phyloP scores from a whole-genome alignment of 2,888 invertebrate genomes.

The Limnephilus marmoratus region DNA sequence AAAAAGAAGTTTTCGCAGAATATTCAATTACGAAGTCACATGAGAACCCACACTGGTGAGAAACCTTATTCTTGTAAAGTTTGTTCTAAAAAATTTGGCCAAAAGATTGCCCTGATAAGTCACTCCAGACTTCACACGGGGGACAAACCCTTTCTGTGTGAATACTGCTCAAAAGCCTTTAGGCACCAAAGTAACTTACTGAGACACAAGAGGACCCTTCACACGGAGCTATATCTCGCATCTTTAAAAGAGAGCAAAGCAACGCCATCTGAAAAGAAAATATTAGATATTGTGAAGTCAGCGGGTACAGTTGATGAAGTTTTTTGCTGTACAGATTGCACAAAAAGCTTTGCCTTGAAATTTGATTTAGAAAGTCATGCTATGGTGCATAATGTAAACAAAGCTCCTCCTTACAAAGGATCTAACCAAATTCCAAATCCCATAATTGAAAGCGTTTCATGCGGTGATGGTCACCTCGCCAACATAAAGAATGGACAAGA shows the following conservation, averaged over 20 bases:
- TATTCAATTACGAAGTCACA: not conserved
- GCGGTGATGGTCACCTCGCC: not conserved
- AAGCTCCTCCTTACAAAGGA: not conserved
- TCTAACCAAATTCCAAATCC: not conserved
- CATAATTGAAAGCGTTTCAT: not conserved
- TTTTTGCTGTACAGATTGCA: not conserved
- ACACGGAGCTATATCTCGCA: not conserved
- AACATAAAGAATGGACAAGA: not conserved
- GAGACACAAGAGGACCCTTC: not conserved
- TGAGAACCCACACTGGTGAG: conserved; percentile 11
- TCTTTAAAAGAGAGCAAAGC: not conserved
- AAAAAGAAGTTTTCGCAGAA: conserved; percentile 1
- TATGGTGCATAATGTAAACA: not conserved
- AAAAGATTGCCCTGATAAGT: not conserved
- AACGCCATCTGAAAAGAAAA: not conserved
- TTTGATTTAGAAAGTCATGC: conserved; percentile 2
- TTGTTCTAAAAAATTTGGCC: not conserved
- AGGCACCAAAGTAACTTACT: not conserved
- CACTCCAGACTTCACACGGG: not conserved
- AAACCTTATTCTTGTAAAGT: not conserved
- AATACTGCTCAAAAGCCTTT: not conserved
- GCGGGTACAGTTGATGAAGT: not conserved
- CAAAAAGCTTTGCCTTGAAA: not conserved
- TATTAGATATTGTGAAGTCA: not conserved
- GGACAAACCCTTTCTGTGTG: not conserved